A percentile compares a stretch with the other conserved stretches of the same genome.
Evolutionary conservation across 2,888 invertebrate species (phyloP).

Genomic region (Teinopalpus imperialis): DNA sequence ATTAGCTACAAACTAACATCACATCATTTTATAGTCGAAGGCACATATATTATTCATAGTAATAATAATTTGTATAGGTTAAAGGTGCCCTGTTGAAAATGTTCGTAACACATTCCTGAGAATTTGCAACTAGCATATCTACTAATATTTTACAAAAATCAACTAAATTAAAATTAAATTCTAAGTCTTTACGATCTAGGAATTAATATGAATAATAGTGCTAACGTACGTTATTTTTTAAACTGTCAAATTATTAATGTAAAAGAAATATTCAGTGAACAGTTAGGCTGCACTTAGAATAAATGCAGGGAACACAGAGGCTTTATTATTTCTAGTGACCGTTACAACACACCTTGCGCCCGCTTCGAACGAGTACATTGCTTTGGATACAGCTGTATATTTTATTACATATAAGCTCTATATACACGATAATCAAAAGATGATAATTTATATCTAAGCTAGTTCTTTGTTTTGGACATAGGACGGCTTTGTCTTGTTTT

Average conservation of each 20-base stretch:
- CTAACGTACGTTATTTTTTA: slow-evolving; percentile 19
- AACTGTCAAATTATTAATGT: slow-evolving; percentile 1
- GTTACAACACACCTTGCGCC: slow-evolving; percentile 76
- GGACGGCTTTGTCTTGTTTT: slow-evolving; percentile 64
- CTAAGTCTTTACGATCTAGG: slow-evolving; percentile 12
- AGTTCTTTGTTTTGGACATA: slow-evolving; percentile 42
- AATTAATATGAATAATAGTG: slow-evolving; percentile 1
- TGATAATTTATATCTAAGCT: slow-evolving; percentile 24
- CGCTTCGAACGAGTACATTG: slow-evolving; percentile 53
- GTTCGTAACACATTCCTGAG: slow-evolving; percentile 28
- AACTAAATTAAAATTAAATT: slow-evolving; percentile 16
- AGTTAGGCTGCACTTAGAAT: slow-evolving; percentile 23
- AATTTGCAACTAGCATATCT: slow-evolving; percentile 4
- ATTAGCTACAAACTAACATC: slow-evolving; percentile 57
- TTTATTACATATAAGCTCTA: slow-evolving; percentile 37
- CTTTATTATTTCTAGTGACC: slow-evolving; percentile 51
- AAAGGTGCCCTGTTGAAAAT: slow-evolving; percentile 49
- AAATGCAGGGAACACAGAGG: slow-evolving; percentile 38
- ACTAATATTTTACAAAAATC: slow-evolving; percentile 17
- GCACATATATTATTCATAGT: slow-evolving; percentile 54
- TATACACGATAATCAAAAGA: slow-evolving; percentile 42
- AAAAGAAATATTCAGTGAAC: slow-evolving; percentile 6
- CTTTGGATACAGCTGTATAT: slow-evolving; percentile 80
- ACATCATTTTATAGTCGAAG: slow-evolving; percentile 60
- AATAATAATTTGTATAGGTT: slow-evolving; percentile 47